Conservation (phyloP, 1,140 invertebrate species). For the Contarinia nasturtii region DNA sequence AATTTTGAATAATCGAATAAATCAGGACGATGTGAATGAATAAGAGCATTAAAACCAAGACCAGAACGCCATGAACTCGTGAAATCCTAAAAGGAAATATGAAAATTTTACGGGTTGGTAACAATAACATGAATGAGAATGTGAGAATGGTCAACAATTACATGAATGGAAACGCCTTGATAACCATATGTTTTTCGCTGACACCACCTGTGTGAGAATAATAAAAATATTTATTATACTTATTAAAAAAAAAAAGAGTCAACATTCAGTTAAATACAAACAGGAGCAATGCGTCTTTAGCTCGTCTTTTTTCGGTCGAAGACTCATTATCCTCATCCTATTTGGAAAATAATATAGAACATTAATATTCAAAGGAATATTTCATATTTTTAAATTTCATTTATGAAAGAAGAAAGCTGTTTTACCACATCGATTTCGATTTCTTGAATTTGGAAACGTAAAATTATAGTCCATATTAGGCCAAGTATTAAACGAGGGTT, state of each 20-base stretch:
- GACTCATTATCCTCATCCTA: constrained; percentile 94
- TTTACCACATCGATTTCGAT: constrained; percentile 92
- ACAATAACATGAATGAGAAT: constrained; percentile 59
- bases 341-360: neutral
- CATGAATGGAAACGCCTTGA: constrained; percentile 70
- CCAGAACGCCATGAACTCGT: constrained; percentile 86
- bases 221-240: too few relatives aligned
- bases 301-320: constrained; percentile 95
- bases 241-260: too few relatives aligned
- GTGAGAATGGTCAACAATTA: constrained; percentile 12
- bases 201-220: too few relatives aligned
- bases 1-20: constrained; percentile 70
- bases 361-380: neutral
- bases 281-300: constrained; percentile 91
- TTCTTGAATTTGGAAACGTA: constrained; percentile 94
- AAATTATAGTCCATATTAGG: constrained; percentile 96
- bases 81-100: constrained; percentile 26
- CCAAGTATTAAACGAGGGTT: constrained; percentile 91
- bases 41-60: constrained; percentile 90
- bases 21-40: constrained; percentile 88
- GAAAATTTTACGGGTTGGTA: neutral
- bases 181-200: constrained; percentile 93
- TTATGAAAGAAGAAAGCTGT: constrained; percentile 7
- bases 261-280: too few relatives aligned
- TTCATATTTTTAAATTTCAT: neutral